Evolutionary conservation across 2,113 vertebrate genomes (phyloP).

Genomic region (Chloropsis hardwickii): DNA sequence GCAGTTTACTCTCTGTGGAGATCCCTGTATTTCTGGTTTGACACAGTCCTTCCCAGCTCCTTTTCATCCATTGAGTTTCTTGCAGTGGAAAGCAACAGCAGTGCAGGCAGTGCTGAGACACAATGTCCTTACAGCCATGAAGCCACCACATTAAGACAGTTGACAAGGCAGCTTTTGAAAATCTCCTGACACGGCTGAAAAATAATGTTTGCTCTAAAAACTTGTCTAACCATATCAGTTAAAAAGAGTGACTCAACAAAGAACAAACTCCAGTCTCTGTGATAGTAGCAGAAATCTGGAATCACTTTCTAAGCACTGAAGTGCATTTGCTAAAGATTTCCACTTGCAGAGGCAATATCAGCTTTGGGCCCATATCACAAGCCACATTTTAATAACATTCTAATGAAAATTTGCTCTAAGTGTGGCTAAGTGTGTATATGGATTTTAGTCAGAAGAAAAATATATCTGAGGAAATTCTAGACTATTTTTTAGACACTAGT

Average conservation of each 20-base stretch:
- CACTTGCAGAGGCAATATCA: background rate
- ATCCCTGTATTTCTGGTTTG: background rate
- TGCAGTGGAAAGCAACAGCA: background rate
- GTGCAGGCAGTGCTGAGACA: background rate
- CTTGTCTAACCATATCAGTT: slow-evolving; percentile 3
- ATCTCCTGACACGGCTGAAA: background rate
- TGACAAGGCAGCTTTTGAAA: slow-evolving; percentile 8
- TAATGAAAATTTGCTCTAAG: background rate
- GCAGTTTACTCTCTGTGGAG: background rate
- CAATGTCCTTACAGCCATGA: background rate
- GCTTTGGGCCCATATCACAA: background rate
- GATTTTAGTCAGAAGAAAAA: slow-evolving; percentile 26
- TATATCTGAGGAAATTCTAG: background rate
- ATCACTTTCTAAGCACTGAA: background rate
- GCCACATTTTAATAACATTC: background rate
- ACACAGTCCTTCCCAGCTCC: background rate
- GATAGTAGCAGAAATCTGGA: background rate
- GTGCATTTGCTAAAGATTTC: background rate
- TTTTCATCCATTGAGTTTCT: background rate
- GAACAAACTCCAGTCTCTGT: background rate
- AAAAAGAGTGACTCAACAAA: background rate
- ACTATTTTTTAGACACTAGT: background rate
- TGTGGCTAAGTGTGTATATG: background rate
- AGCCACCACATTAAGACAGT: background rate
- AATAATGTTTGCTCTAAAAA: slow-evolving; percentile 15